These are phyloP conservation scores for Epinotia nisella DNA, from an alignment of 2,888 invertebrate genomes.

Conservation along the genomic window DNA sequence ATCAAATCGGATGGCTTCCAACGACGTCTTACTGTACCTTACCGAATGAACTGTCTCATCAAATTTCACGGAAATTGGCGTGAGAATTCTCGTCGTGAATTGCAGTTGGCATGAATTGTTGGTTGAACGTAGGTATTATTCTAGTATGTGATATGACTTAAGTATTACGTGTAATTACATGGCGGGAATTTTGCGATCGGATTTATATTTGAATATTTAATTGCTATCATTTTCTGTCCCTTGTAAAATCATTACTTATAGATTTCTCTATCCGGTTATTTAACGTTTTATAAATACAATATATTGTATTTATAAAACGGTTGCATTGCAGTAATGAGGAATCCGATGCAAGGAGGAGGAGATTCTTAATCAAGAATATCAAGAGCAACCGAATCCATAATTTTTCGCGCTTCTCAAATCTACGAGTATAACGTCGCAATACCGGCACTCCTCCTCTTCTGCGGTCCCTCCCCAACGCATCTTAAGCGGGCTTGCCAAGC, in stretches of 20 bases:
- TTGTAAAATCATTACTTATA: background rate
- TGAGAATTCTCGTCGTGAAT: slow-evolving; percentile 55
- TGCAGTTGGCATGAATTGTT: slow-evolving; percentile 59
- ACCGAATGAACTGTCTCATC: slow-evolving; percentile 18
- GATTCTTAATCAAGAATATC: too few relatives aligned
- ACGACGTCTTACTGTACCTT: background rate
- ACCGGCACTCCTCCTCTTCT: too few relatives aligned
- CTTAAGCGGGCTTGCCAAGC: too few relatives aligned
- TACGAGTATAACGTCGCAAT: too few relatives aligned
- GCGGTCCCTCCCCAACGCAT: too few relatives aligned
- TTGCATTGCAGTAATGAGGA: too few relatives aligned
- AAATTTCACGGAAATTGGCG: slow-evolving; percentile 51
- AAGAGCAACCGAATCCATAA: too few relatives aligned
- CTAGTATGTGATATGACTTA: slow-evolving; percentile 15
- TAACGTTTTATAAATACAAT: background rate
- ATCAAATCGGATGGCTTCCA: too few relatives aligned
- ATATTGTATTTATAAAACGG: too few relatives aligned
- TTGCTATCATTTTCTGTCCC: background rate
- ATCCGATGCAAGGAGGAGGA: too few relatives aligned
- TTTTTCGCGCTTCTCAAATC: too few relatives aligned
- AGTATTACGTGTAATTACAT: slow-evolving; percentile 51
- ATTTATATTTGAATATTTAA: slow-evolving; percentile 52
- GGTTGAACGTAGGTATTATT: slow-evolving; percentile 52
- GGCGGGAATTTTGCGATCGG: slow-evolving; percentile 54
- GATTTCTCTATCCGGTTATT: background rate